Conservation (phyloP, 1,140 invertebrate genomes). For the Drosophila ercepeae region DNA sequence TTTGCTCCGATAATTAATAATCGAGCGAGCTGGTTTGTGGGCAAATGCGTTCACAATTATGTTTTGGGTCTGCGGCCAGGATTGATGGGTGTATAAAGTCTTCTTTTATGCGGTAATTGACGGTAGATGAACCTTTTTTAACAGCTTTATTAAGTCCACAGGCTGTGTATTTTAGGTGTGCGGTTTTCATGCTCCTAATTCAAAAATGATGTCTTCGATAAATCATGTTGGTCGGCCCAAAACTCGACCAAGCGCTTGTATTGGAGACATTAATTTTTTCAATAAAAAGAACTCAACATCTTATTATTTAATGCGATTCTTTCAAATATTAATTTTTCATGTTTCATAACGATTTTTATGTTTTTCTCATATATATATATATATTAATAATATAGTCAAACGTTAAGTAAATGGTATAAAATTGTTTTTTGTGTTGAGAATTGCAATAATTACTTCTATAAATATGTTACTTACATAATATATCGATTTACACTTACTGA, state of each 20-base stretch:
- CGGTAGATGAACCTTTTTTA: constrained; percentile 58
- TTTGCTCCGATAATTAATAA: constrained; percentile 70
- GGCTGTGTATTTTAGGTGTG: constrained; percentile 21
- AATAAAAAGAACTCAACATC: neutral
- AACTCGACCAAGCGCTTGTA: neutral
- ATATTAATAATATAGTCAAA: constrained; percentile 63
- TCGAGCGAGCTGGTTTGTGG: constrained; percentile 46
- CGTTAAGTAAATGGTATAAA: constrained; percentile 80
- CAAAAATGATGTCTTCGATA: neutral
- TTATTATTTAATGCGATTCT: constrained; percentile 50
- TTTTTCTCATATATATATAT: constrained; percentile 42
- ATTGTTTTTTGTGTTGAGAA: constrained; percentile 61
- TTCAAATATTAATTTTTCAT: constrained; percentile 75
- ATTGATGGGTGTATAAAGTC: constrained; percentile 81
- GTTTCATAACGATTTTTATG: constrained; percentile 67
- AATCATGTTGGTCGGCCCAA: neutral
- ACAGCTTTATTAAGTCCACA: constrained; percentile 68
- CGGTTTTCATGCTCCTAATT: constrained; percentile 23
- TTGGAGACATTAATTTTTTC: neutral
- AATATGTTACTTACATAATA: constrained; percentile 51
- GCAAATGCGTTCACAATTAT: constrained; percentile 74
- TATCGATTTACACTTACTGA: constrained; percentile 11
- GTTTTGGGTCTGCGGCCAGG: constrained; percentile 53
- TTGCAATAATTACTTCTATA: constrained; percentile 76
- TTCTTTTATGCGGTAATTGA: constrained; percentile 78